Evolutionary conservation across 1,140 invertebrate genomes (phyloP).

Genomic region (Lanistes nyassanus): DNA sequence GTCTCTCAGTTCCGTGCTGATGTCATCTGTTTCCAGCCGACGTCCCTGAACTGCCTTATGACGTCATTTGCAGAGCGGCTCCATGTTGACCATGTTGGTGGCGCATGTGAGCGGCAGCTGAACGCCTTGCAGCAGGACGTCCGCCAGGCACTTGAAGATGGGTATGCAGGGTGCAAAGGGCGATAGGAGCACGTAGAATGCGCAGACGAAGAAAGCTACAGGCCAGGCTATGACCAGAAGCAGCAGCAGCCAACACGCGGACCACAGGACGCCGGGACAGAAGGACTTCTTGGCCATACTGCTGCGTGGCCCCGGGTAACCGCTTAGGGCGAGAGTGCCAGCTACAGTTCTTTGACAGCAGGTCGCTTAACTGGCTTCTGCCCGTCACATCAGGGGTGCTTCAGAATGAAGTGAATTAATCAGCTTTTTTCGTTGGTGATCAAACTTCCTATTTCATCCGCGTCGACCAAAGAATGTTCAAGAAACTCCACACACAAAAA

Average conservation of each 20-base stretch:
- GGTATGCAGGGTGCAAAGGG: slow-evolving; percentile 63
- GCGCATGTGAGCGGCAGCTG: slow-evolving; percentile 60
- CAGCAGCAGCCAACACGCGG: slow-evolving; percentile 61
- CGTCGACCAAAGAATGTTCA: no score
- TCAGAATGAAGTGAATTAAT: no score
- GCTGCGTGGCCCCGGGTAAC: slow-evolving; percentile 62
- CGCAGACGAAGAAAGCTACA: slow-evolving; percentile 61
- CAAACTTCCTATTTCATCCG: no score
- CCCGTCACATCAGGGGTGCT: no score
- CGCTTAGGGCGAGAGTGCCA: no score
- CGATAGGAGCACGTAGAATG: slow-evolving; percentile 61
- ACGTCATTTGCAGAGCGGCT: slow-evolving; percentile 50
- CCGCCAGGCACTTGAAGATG: slow-evolving; percentile 55
- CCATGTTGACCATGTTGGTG: slow-evolving; percentile 65
- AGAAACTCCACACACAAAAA: no score
- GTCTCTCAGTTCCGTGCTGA: background rate
- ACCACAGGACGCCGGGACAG: slow-evolving; percentile 61
- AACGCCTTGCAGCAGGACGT: slow-evolving; percentile 55
- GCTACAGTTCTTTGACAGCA: no score
- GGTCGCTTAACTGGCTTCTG: no score
- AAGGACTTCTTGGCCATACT: slow-evolving; percentile 63
- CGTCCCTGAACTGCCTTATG: no score
- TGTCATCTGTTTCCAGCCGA: background rate
- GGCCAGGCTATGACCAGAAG: slow-evolving; percentile 64
- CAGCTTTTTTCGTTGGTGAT: no score